Percentiles rank a stretch among this genome's conserved stretches.
phyloP scores from a whole-genome alignment of 37 sponge, comb jelly and placozoan genomes.

The Oopsacas minuta region DNA sequence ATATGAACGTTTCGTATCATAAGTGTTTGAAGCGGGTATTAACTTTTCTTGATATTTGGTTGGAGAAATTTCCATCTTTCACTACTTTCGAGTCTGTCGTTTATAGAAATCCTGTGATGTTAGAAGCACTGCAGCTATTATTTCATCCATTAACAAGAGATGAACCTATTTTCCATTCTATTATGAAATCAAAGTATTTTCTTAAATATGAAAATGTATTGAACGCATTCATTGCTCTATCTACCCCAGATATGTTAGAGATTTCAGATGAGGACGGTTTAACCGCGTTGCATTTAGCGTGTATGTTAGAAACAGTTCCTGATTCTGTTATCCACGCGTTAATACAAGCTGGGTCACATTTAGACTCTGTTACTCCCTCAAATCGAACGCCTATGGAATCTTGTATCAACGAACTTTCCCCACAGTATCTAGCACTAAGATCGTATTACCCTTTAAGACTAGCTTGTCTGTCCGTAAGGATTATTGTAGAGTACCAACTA shows the following conservation, averaged over 20 bases:
- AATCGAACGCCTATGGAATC: neutral
- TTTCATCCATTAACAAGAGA: neutral
- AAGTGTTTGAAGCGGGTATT: neutral
- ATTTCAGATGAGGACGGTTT: too few relatives aligned
- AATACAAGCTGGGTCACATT: neutral
- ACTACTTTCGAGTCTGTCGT: neutral
- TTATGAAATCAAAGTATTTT: neutral
- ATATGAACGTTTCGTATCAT: neutral
- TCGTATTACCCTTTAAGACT: neutral
- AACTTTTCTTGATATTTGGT: neutral
- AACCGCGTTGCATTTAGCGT: neutral
- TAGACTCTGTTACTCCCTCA: neutral
- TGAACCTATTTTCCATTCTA: neutral
- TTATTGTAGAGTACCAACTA: neutral
- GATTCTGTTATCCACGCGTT: neutral
- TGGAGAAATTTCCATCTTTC: neutral
- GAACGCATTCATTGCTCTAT: neutral
- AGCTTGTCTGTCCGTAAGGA: too few relatives aligned
- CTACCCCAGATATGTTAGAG: too few relatives aligned
- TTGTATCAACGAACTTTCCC: neutral
- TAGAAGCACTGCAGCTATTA: neutral
- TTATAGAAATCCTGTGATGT: neutral
- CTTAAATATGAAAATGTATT: neutral
- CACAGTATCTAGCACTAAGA: neutral
- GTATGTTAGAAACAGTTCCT: neutral